Conservation (phyloP, 2,797 vertebrate species). For the Benthosema pterotum region DNA sequence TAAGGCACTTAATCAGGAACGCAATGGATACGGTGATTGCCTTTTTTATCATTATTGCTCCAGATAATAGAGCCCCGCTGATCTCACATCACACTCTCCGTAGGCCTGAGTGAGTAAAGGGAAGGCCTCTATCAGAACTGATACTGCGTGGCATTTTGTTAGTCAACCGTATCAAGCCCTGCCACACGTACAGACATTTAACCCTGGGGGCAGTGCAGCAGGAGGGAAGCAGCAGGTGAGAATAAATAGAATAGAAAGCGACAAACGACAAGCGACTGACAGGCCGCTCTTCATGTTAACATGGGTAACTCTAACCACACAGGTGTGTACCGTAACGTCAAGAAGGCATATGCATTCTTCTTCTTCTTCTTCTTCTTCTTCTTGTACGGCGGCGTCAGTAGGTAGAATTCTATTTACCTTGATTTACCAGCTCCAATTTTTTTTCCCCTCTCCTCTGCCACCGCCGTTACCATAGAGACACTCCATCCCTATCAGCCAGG, state of each 20-base stretch:
- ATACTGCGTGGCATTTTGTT: neutral
- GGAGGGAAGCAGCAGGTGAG: neutral
- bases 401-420: constrained; percentile 80
- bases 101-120: neutral
- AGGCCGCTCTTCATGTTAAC: constrained; percentile 23
- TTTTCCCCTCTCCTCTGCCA: constrained; percentile 27
- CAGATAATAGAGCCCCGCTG: constrained; percentile 12
- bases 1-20: constrained; percentile 21
- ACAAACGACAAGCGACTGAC: neutral
- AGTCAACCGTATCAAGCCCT: neutral
- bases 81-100: neutral
- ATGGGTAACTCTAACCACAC: constrained; percentile 26
- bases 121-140: neutral
- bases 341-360: constrained; percentile 28
- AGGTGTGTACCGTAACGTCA: constrained; percentile 49
- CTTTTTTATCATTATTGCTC: constrained; percentile 26
- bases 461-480: constrained; percentile 85
- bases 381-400: constrained; percentile 53
- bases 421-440: constrained; percentile 70
- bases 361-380: constrained; percentile 46
- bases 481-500: constrained; percentile 76
- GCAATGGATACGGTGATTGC: constrained; percentile 14
- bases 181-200: neutral
- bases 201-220: neutral
- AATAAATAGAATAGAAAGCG: neutral